Base-by-base conservation (phyloP, 1,140 invertebrate genomes). In the Hormaphis cornu region DNA sequence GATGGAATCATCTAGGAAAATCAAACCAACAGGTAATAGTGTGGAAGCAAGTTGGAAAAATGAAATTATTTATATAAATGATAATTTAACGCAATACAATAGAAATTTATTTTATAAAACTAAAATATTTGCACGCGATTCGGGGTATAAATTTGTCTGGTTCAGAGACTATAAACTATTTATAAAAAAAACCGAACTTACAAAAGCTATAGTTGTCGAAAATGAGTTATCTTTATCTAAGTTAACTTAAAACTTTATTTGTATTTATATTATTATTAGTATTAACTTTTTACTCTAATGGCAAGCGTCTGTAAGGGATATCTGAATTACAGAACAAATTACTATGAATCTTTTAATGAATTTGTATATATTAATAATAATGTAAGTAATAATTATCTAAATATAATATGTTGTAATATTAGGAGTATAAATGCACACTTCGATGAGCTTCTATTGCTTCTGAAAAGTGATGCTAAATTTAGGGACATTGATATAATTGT, bases 61-160 rank as follows among this genome's bases (percentile, higher is more conserved):
- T 53, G 28, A 53, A 33, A 3, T 16, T 33, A 54, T 53, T 53
- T 53, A 28, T 53, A 53, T 53, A 30, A 53, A 53, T 18, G 26
- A 53, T 53, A 33, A 33, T 30, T 33, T 54, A 18, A 54, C 52
- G 26, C 26, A 54, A 54, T 54, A 18, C 30, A 54, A 54, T 12
- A 33, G 30, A 54, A 54, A 54, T 54, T 33, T 54, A 33, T 33
- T 54, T 54, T 54, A 9, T 54, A 33, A 33, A 33, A 54, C 28
- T 54, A 54, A 33, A 54, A 33, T 18, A 30, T 54, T 54, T 54
- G 52, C 52, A 7, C 52, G 52, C 22, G 52, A 54, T 30, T 28
- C 28, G 2, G 52, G 52, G 0, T 33, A 54, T 12, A 54, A 53
- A 53, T 53, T 30, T 30, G 26, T 53, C 26, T 53, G 50, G 50